phyloP scores from a whole-genome alignment of 2,113 vertebrate species.

The Esox niger region DNA sequence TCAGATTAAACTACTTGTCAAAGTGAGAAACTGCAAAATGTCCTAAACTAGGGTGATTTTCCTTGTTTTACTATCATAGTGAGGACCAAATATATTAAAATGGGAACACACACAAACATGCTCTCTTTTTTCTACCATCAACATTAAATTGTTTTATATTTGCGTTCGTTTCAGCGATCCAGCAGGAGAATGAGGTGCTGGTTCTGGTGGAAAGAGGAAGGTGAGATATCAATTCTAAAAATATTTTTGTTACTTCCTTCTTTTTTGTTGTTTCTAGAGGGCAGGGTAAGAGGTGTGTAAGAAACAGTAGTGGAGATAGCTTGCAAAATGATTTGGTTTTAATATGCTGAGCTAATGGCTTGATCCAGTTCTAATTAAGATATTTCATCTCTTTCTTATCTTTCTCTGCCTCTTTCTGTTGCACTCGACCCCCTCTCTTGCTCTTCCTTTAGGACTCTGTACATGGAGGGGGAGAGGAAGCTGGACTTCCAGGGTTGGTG shows the following conservation, averaged over 20 bases:
- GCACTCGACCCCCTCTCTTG: too few relatives aligned
- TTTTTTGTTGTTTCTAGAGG: neutral
- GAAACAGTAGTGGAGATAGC: neutral
- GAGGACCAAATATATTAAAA: neutral
- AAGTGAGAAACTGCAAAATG: too few relatives aligned
- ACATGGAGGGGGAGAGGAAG: constrained; percentile 87
- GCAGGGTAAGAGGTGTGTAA: neutral
- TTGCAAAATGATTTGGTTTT: neutral
- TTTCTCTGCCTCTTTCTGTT: neutral
- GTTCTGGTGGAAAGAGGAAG: constrained; percentile 91
- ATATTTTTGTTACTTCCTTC: neutral
- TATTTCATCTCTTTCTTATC: neutral
- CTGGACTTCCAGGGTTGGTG: constrained; percentile 89
- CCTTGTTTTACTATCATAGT: too few relatives aligned
- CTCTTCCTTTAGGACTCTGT: constrained; percentile 76
- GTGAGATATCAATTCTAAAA: constrained; percentile 55
- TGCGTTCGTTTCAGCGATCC: constrained; percentile 72
- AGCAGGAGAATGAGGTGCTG: constrained; percentile 85
- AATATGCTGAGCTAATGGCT: neutral
- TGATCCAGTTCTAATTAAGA: too few relatives aligned
- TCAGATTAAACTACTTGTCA: too few relatives aligned
- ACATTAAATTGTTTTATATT: neutral
- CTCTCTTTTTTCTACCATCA: neutral
- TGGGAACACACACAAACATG: neutral
- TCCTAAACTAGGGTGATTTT: too few relatives aligned